Conservation (phyloP, 2,888 invertebrate species). For the Liopterus haemorrhoidalis region DNA sequence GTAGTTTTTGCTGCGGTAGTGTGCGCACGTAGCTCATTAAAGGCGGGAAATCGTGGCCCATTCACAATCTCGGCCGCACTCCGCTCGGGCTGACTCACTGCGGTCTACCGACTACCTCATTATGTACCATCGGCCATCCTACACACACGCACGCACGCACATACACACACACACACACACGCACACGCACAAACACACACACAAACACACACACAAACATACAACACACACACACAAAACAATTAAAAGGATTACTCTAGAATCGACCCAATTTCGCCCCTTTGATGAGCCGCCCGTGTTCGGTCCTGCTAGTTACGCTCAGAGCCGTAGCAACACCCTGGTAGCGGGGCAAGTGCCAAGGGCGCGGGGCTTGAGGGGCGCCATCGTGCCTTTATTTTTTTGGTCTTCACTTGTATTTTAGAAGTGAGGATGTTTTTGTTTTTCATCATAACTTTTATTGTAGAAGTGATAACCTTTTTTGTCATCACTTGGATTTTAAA, state of each 20-base stretch:
- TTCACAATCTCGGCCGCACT: slow-evolving; percentile 33
- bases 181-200: not conserved
- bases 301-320: not conserved
- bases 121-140: not conserved
- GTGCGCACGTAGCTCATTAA: slow-evolving; percentile 44
- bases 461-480: no score
- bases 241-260: no score
- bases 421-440: no score
- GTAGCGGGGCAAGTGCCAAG: not conserved
- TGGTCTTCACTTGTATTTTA: no score
- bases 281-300: not conserved
- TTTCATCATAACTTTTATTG: no score
- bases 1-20: slow-evolving; percentile 12
- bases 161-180: not conserved
- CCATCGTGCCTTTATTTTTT: no score
- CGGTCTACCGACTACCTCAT: not conserved
- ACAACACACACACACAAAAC: not conserved
- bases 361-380: no score
- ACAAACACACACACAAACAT: not conserved
- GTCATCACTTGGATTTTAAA: no score
- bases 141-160: not conserved
- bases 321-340: not conserved
- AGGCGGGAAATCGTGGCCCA: slow-evolving; percentile 43
- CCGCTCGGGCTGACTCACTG: not conserved
- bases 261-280: no score